Evolutionary conservation across 2,797 vertebrate species (phyloP), one percentile per base, ranked within the genome.

Genomic region (Enteromius mattozi): DNA sequence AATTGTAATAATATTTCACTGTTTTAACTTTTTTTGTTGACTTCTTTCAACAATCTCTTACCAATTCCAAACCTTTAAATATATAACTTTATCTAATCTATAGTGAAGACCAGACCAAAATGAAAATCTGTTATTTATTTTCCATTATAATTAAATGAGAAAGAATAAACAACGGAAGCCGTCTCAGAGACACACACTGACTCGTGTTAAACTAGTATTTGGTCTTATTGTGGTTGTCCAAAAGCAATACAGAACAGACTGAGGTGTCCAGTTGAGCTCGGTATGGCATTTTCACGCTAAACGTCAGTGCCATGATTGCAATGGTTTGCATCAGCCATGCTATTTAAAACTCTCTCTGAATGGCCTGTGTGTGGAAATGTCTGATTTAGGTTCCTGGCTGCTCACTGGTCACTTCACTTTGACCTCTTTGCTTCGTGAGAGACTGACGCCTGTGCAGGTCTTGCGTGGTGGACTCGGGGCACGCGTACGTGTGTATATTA

Each of bases 281-380:
- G 24, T 49, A 61, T 51, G 72, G 27, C 21, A 74, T 81, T 69
- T 33, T 85, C 80, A 79, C 37, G 16, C 33, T 76, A 70, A 74
- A 56, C 59, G 17, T 40, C 66, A 35, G 54, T 76, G 80, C 69
- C 7, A 7, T 9, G 47, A 42, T 86, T 89, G 82, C 88, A 78
- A 69, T 30, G 84, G 82, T 87, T 86, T 87, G 86, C 85, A 78
- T 86, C 86, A 88, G 88, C 82, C 77, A 40, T 17, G 76, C 85
- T 89, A 89, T 88, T 88, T 88, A 83, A 87, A 89, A 78, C 77
- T 45, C 17, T 14, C 65, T 76, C 27, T 33, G 54, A 59, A 54
- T 27, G 74, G 47, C 24, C 12, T 51, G 74, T 30, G 63, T 63
- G n/a, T 82, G 78, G 78, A 82, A 84, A 86, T 71, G 78, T 84